Evolutionary conservation across 2,797 vertebrate genomes (phyloP).

Genomic region (Hippopotamyrus pictus): DNA sequence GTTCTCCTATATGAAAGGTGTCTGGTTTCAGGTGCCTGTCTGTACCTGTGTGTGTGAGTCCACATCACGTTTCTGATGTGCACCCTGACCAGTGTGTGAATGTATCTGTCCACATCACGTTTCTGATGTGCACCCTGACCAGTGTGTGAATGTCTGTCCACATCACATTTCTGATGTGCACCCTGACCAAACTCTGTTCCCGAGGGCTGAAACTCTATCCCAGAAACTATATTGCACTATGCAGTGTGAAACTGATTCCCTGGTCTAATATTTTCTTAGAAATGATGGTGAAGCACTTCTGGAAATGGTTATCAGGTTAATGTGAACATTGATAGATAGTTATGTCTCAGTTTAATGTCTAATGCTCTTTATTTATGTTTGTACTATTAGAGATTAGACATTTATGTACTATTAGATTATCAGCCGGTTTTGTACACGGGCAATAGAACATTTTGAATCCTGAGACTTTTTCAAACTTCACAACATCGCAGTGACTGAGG

Average conservation of each 20-base stretch:
- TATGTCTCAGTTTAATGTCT: not conserved
- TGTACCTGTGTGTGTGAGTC: not conserved
- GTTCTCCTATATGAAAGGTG: not conserved
- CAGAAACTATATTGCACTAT: not conserved
- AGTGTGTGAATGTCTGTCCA: not conserved
- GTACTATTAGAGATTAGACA: not conserved
- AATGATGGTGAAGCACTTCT: not conserved
- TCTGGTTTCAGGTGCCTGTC: not conserved
- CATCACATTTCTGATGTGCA: not conserved
- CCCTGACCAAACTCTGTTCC: not conserved
- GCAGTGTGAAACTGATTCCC: not conserved
- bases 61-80: too few species aligned
- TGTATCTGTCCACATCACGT: not conserved
- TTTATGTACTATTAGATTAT: not conserved
- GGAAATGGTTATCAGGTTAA: not conserved
- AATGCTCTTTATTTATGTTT: not conserved
- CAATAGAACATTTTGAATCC: not conserved
- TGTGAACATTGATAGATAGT: not conserved
- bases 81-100: too few species aligned
- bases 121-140: too few species aligned
- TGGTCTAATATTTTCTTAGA: not conserved
- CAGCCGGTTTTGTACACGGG: not conserved
- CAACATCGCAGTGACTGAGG: not conserved
- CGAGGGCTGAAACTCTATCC: not conserved
- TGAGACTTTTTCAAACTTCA: not conserved